Conservation (phyloP, 2,888 invertebrate genomes). For the Thecocarcelia acutangulata region DNA sequence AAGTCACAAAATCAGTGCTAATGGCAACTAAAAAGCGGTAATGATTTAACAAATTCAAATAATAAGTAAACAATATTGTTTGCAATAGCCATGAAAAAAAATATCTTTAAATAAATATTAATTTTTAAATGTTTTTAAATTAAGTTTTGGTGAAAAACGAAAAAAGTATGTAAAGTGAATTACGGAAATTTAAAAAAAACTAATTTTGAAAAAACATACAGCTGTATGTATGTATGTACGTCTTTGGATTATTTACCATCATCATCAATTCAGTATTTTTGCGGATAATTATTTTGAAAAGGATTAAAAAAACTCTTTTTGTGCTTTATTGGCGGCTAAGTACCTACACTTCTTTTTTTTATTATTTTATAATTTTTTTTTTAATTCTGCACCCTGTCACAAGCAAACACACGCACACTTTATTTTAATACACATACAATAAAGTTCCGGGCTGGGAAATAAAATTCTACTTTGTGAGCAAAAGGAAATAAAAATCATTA, state of each 20-base stretch:
- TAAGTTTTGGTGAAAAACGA: too few species aligned
- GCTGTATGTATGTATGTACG: not conserved
- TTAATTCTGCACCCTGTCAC: not conserved
- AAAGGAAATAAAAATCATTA: conserved; percentile 12
- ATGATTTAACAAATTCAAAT: conserved; percentile 13
- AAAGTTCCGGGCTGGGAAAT: conserved; percentile 27
- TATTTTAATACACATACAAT: not conserved
- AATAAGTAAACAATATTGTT: not conserved
- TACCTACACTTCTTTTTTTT: conserved; percentile 23
- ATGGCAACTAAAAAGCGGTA: conserved; percentile 47
- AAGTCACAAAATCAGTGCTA: conserved; percentile 19
- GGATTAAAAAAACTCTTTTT: conserved; percentile 30
- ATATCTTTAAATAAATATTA: not conserved
- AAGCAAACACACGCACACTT: not conserved
- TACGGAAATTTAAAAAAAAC: too few species aligned
- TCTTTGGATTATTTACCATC: conserved; percentile 42
- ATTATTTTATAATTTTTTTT: not conserved
- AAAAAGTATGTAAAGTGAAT: too few species aligned
- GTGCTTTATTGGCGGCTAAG: conserved; percentile 49
- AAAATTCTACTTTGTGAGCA: conserved; percentile 36
- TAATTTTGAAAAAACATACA: too few species aligned
- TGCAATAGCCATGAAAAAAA: not conserved
- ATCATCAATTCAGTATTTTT: conserved; percentile 27
- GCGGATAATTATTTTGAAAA: conserved; percentile 30
- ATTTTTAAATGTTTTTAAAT: not conserved